A percentile compares a stretch with the other conserved stretches of the same genome.
These are phyloP conservation scores for Bombycilla garrulus DNA, from an alignment of 2,113 vertebrate species.

Conservation along the genomic window DNA sequence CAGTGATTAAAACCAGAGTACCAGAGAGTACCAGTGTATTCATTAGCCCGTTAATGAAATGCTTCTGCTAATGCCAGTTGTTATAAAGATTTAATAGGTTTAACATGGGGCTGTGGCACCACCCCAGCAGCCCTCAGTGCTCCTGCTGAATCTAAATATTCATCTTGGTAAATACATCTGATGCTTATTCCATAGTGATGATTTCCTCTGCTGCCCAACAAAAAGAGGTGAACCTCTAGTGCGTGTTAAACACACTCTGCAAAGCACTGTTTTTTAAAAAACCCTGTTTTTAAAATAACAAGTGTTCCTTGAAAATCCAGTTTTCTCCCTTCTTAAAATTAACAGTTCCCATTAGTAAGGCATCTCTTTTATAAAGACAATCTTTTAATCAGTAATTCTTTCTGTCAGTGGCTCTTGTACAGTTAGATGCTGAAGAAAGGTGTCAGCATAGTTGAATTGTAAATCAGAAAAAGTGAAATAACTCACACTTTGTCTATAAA, in stretches of 20 bases:
- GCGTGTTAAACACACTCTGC: not conserved
- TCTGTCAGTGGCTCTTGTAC: not conserved
- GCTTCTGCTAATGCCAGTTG: constrained; percentile 15
- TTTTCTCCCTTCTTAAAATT: not conserved
- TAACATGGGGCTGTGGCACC: not conserved
- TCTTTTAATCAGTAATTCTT: not conserved
- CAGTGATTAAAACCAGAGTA: constrained; percentile 22
- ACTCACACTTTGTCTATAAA: not conserved
- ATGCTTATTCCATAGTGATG: not conserved
- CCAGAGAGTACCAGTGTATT: not conserved
- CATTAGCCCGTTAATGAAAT: constrained; percentile 46
- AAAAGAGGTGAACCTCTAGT: not conserved
- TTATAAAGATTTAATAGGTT: constrained; percentile 36
- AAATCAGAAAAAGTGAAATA: not conserved
- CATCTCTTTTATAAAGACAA: not conserved
- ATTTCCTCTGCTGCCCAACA: not conserved
- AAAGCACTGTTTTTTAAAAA: too few species aligned
- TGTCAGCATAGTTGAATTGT: not conserved
- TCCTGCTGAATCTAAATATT: not conserved
- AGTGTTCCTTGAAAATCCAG: not conserved
- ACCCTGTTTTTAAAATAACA: not conserved
- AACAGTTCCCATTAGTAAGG: not conserved
- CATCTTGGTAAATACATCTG: not conserved
- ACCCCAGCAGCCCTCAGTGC: not conserved
- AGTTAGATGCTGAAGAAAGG: not conserved